Percentiles rank a stretch among this genome's conserved stretches.
Evolutionary conservation across 2,888 invertebrate genomes (phyloP).

Genomic region (Drosophila multiciliata): DNA sequence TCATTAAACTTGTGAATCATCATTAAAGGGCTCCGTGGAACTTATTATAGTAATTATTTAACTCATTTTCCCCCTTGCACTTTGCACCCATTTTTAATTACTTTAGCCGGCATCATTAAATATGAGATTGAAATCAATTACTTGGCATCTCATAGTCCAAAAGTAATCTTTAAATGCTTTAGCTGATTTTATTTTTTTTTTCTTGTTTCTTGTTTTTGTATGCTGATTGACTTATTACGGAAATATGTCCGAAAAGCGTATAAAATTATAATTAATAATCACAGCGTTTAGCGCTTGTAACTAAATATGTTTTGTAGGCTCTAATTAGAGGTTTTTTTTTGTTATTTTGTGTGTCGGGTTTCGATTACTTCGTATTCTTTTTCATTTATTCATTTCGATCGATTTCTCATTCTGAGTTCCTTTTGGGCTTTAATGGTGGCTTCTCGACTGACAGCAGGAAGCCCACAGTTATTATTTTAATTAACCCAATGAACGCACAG

Average conservation of each 20-base stretch:
- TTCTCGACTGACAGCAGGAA: constrained; percentile 62
- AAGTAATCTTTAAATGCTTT: not conserved
- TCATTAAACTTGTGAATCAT: not conserved
- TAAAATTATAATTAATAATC: constrained; percentile 65
- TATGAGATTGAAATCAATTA: not conserved
- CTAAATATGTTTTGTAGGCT: constrained; percentile 52
- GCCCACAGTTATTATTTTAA: constrained; percentile 71
- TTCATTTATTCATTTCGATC: constrained; percentile 25
- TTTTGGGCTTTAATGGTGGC: constrained; percentile 42
- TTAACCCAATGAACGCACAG: constrained; percentile 68
- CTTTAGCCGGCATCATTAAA: not conserved
- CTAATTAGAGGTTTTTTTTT: constrained; percentile 39
- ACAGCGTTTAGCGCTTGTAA: constrained; percentile 65
- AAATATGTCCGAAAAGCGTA: constrained; percentile 32
- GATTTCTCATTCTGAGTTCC: constrained; percentile 17
- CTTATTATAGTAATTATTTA: not conserved
- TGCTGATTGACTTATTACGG: constrained; percentile 64
- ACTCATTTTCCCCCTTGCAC: not conserved
- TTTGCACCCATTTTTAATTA: not conserved
- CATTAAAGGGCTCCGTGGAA: not conserved
- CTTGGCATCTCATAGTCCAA: constrained; percentile 10
- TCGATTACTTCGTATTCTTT: constrained; percentile 39
- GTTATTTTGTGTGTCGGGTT: constrained; percentile 19
- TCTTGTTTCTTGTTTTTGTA: constrained; percentile 1
- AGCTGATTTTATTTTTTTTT: constrained; percentile 34